phyloP scores from a whole-genome alignment of 92 coral and sea anemone species.

The Scolanthus callimorphus region DNA sequence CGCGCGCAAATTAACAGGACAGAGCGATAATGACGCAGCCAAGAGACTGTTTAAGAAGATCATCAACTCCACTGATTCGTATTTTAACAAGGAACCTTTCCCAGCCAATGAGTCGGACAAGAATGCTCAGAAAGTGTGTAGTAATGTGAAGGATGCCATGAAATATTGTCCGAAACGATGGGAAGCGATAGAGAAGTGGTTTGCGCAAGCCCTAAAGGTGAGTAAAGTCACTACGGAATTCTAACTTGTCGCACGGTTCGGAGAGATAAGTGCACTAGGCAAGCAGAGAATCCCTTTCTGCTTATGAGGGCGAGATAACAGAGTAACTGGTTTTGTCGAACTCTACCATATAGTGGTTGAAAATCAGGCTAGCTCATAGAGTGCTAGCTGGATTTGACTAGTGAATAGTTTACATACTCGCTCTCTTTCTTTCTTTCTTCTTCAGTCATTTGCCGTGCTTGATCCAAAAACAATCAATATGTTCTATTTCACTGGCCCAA shows the following conservation, averaged over 20 bases:
- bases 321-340: too few relatives aligned
- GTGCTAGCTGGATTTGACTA: too few relatives aligned
- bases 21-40: slow-evolving; percentile 60
- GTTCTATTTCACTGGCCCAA: slow-evolving; percentile 82
- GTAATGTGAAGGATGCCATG: slow-evolving; percentile 78
- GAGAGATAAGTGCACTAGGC: too few relatives aligned
- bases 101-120: slow-evolving; percentile 85
- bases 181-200: slow-evolving; percentile 73
- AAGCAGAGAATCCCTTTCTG: too few relatives aligned
- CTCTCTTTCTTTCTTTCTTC: neutral
- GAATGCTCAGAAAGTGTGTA: slow-evolving; percentile 72
- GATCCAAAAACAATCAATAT: slow-evolving; percentile 78
- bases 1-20: slow-evolving; percentile 67
- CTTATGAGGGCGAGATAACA: too few relatives aligned
- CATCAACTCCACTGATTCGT: slow-evolving; percentile 64
- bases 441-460: slow-evolving; percentile 67
- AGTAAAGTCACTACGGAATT: too few relatives aligned
- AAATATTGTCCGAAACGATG: slow-evolving; percentile 83
- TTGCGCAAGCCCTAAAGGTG: slow-evolving; percentile 64
- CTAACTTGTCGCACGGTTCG: too few relatives aligned
- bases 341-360: too few relatives aligned
- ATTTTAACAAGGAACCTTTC: slow-evolving; percentile 59
- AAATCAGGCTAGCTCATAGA: too few relatives aligned
- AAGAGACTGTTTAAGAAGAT: slow-evolving; percentile 33
- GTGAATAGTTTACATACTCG: too few relatives aligned